Conservation (phyloP, 2,888 invertebrate species). For the Trisateles emortualis region DNA sequence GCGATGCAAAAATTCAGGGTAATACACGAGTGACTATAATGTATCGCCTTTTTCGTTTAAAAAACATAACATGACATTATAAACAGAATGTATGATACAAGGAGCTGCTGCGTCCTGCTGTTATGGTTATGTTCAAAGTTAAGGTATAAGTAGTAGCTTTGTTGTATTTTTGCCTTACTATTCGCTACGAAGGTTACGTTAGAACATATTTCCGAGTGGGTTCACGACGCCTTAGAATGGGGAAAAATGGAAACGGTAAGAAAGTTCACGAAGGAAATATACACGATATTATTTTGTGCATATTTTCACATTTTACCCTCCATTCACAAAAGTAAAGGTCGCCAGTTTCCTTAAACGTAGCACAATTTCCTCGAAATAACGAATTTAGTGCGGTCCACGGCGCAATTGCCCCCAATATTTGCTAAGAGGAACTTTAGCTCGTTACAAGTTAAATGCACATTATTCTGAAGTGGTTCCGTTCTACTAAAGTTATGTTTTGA, state of each 20-base stretch:
- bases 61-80: no score
- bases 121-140: no score
- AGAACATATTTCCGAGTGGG: no score
- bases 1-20: no score
- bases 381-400: conserved; percentile 57
- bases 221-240: not conserved
- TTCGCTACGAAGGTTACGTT: no score
- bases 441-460: conserved; percentile 65
- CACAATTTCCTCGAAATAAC: conserved; percentile 66
- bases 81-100: no score
- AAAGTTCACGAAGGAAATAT: not conserved
- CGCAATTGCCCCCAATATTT: conserved; percentile 60
- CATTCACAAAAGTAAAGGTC: conserved; percentile 39
- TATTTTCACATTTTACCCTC: conserved; percentile 14
- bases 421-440: conserved; percentile 58
- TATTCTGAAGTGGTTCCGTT: conserved; percentile 53
- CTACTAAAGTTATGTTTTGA: conserved; percentile 14
- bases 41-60: no score
- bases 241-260: not conserved
- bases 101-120: no score
- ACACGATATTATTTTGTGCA: not conserved
- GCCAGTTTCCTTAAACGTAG: conserved; percentile 52
- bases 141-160: no score
- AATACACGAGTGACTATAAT: no score
- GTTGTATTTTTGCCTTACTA: no score